Evolutionary conservation across 2,888 invertebrate species (phyloP), one percentile per base, ranked within the genome.

Genomic region (Lamellibrachia satsuma): DNA sequence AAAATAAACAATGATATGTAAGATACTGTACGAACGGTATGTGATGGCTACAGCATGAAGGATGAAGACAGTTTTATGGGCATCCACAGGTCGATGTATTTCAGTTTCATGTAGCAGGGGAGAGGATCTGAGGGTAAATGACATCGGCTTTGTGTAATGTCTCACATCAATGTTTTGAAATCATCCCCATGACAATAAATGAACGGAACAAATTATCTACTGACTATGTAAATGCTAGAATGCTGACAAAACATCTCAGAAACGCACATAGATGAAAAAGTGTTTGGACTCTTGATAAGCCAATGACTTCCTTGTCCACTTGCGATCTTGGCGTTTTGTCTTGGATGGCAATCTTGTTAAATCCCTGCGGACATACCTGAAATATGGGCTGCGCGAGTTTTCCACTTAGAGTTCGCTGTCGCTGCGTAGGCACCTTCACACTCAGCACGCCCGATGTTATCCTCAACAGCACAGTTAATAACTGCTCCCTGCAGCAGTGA

Each of bases 391-490:
- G 96, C 6, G 97, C 97, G 60, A 97, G 95, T 92, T 96, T 95
- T 27, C 96, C 96, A 8, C 97, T 97, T 22, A 97, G 95, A 91
- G 96, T 95, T 94, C 98, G 98, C 94, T 97, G 97, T 96, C 98
- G 98, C 93, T 98, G 97, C 95, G 98, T 98, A 2, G 98, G 97
- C 7, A 98, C 98, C 93, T 97, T 94, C 96, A 98, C 95, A 92
- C 98, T 94, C 92, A 99, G 97, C 92, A 99, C 98, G 93, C 98
- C 97, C 0, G 98, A 98, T 3, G 99, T 99, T 94, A 99, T 98
- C 97, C 98, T 98, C 92, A 99, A 97, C 94, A 99, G 97, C 91
- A 99, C 98, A 94, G 98, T 96, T 93, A 99, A 96, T 93, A 99
- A 97, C 96, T 98, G 98, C 96, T 99, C 98, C 98, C 98, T 98